Evolutionary conservation across 2,888 invertebrate species (phyloP).

Genomic region (Mallateleia sp.): DNA sequence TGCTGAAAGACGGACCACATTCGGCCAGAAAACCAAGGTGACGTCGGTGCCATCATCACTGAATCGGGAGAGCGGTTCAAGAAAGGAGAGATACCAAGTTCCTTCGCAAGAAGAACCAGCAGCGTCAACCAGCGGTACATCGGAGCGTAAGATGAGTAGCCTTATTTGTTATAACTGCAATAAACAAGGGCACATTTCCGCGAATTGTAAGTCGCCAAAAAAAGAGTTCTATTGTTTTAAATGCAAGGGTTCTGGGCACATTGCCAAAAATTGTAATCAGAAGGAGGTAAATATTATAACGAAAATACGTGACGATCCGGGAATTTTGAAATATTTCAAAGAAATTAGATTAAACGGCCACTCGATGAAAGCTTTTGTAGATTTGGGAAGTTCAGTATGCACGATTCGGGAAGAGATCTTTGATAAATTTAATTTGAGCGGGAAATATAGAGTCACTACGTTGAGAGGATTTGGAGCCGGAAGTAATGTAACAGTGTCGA

Average conservation of each 20-base stretch:
- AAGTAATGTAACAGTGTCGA: background rate
- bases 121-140: background rate
- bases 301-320: no score
- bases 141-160: background rate
- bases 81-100: background rate
- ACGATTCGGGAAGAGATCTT: background rate
- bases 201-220: background rate
- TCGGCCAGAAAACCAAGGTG: background rate
- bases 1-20: background rate
- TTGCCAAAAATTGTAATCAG: background rate
- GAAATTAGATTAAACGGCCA: no score
- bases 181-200: no score
- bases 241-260: background rate
- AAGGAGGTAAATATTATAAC: no score
- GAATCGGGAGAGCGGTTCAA: no score
- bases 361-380: background rate
- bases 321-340: no score
- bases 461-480: background rate
- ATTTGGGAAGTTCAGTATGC: background rate
- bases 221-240: background rate
- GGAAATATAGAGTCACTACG: background rate
- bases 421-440: background rate
- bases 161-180: constrained; percentile 5
- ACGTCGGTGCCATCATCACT: no score
- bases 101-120: background rate